Conservation (phyloP, 2,797 vertebrate species). For the Discoglossus pictus region DNA sequence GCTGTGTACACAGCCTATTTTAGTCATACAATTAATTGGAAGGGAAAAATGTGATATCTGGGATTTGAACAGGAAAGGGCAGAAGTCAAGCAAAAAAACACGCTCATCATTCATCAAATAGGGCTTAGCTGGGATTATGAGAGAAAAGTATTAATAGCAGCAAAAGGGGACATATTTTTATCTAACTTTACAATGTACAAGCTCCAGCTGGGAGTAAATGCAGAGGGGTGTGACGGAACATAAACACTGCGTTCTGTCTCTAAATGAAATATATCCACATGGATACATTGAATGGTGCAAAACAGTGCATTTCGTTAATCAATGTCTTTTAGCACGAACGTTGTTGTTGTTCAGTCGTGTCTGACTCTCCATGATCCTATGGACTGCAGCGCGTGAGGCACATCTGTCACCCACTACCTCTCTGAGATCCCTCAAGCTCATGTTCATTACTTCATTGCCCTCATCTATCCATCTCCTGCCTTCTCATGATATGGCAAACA, state of each 20-base stretch:
- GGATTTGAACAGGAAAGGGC: conserved; percentile 24
- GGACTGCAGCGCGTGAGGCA: no score
- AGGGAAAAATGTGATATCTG: conserved; percentile 25
- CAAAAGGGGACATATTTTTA: conserved; percentile 42
- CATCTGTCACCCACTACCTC: no score
- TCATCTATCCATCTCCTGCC: no score
- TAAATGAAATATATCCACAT: not conserved
- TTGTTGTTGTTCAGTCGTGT: no score
- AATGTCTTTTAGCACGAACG: no score
- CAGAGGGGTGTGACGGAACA: not conserved
- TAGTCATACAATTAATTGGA: not conserved
- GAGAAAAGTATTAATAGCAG: conserved; percentile 57
- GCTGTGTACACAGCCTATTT: not conserved
- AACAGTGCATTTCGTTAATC: no score
- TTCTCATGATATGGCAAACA: no score
- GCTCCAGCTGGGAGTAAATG: not conserved
- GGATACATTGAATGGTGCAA: not conserved
- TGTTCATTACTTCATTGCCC: no score
- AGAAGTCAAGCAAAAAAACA: conserved; percentile 16
- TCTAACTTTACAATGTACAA: conserved; percentile 1
- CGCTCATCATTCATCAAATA: conserved; percentile 56
- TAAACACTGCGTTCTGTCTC: not conserved
- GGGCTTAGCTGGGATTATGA: conserved; percentile 49
- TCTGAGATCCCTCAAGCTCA: no score
- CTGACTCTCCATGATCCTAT: no score